Percentiles rank a stretch among this genome's conserved stretches.
These are phyloP conservation scores for Odontothrips loti DNA, from an alignment of 2,888 invertebrate genomes.

Conservation along the genomic window DNA sequence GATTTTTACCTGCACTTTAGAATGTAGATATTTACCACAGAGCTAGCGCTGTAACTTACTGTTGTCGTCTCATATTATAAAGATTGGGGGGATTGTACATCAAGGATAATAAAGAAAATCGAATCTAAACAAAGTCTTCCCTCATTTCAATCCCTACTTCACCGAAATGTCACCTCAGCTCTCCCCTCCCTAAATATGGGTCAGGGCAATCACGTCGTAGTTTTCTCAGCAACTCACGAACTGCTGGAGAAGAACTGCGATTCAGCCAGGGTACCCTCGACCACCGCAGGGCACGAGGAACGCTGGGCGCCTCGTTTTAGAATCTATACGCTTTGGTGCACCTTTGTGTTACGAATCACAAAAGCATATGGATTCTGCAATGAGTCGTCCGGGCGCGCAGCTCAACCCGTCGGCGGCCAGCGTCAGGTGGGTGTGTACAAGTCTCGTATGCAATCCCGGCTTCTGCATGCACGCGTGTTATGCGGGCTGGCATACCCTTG, in stretches of 20 bases:
- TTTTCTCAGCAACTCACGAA: too few relatives aligned
- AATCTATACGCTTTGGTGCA: slow-evolving; percentile 22
- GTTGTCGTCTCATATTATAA: background rate
- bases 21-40: background rate
- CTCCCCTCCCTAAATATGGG: too few relatives aligned
- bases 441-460: too few relatives aligned
- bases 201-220: too few relatives aligned
- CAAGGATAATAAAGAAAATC: background rate
- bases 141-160: too few relatives aligned
- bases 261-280: too few relatives aligned
- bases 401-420: background rate
- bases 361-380: background rate
- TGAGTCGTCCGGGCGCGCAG: background rate
- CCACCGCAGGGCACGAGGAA: too few relatives aligned
- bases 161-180: too few relatives aligned
- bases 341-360: background rate
- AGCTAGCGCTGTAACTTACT: background rate
- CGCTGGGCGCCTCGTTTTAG: slow-evolving; percentile 12
- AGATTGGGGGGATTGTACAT: background rate
- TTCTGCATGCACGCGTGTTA: too few relatives aligned
- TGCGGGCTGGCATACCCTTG: too few relatives aligned
- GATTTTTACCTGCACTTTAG: background rate
- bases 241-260: too few relatives aligned
- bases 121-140: too few relatives aligned
- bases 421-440: background rate